Conservation (phyloP, 2,888 invertebrate species). For the Chrysomela aeneicollis region DNA sequence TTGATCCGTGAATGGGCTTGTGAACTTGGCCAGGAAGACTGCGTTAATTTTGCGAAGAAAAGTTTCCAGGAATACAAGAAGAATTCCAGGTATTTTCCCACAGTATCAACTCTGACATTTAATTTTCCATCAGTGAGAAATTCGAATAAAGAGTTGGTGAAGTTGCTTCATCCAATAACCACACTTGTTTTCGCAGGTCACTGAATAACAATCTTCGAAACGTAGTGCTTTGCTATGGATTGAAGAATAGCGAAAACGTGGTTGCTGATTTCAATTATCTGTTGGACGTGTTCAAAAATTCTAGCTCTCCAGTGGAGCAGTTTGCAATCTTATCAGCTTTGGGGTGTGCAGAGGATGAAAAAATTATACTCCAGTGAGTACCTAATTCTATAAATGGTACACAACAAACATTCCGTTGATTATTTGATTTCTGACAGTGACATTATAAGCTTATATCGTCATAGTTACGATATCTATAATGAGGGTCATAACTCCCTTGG, state of each 20-base stretch:
- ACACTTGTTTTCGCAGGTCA: slow-evolving; percentile 34
- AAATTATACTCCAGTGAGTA: slow-evolving; percentile 50
- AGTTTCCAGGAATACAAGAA: slow-evolving; percentile 57
- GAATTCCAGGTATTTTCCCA: slow-evolving; percentile 30
- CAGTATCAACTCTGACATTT: too few species aligned
- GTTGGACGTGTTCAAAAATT: slow-evolving; percentile 24
- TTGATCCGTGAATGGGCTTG: slow-evolving; percentile 71
- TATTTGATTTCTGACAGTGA: too few species aligned
- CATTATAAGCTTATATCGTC: too few species aligned
- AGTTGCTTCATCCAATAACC: too few species aligned
- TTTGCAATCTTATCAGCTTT: slow-evolving; percentile 62
- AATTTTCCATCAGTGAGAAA: too few species aligned
- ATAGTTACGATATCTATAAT: too few species aligned
- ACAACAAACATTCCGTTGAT: not conserved
- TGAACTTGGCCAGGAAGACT: slow-evolving; percentile 66
- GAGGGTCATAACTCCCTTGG: too few species aligned
- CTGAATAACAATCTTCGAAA: slow-evolving; percentile 33
- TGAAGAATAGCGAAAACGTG: slow-evolving; percentile 28
- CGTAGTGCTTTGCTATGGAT: slow-evolving; percentile 39
- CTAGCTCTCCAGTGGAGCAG: slow-evolving; percentile 58
- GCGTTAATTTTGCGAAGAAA: slow-evolving; percentile 61
- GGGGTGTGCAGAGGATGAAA: slow-evolving; percentile 62
- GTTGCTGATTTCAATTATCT: slow-evolving; percentile 39
- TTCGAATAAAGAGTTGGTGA: too few species aligned
- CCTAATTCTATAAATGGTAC: not conserved